A percentile compares a stretch with the other conserved stretches of the same genome.
Conservation (phyloP, 2,888 invertebrate genomes). For the Psococerastis gibbosa region DNA sequence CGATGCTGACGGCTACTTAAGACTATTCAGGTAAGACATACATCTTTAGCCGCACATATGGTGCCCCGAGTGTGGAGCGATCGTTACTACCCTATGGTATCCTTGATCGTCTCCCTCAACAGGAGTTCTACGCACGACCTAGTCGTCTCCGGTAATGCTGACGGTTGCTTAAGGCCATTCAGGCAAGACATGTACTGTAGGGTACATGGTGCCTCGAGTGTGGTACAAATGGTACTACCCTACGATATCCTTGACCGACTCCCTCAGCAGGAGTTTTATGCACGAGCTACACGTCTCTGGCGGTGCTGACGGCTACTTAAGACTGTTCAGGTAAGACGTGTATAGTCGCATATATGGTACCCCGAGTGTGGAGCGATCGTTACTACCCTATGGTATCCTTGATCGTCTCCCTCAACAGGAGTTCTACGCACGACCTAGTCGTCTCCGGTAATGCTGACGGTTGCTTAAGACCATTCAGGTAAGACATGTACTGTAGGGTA, state of each 20-base stretch:
- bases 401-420: constrained; percentile 60
- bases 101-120: constrained; percentile 63
- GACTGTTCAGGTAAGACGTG: constrained; percentile 49
- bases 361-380: constrained; percentile 78
- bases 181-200: constrained; percentile 72
- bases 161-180: constrained; percentile 69
- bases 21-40: constrained; percentile 49
- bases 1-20: constrained; percentile 73
- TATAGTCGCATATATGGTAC: constrained; percentile 69
- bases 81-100: constrained; percentile 67
- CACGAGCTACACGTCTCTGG: constrained; percentile 71
- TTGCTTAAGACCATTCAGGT: constrained; percentile 66
- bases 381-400: constrained; percentile 73
- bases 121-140: constrained; percentile 68
- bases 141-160: constrained; percentile 70
- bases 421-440: constrained; percentile 64
- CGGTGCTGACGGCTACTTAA: constrained; percentile 73
- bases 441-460: constrained; percentile 81
- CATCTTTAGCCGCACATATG: constrained; percentile 68
- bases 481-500: constrained; percentile 73
- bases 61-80: constrained; percentile 82
- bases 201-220: constrained; percentile 68
- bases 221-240: constrained; percentile 84
- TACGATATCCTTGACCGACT: constrained; percentile 61
- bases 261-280: constrained; percentile 62